These are phyloP conservation scores for Augiades crinisus DNA, from an alignment of 2,888 invertebrate genomes.

Conservation along the genomic window DNA sequence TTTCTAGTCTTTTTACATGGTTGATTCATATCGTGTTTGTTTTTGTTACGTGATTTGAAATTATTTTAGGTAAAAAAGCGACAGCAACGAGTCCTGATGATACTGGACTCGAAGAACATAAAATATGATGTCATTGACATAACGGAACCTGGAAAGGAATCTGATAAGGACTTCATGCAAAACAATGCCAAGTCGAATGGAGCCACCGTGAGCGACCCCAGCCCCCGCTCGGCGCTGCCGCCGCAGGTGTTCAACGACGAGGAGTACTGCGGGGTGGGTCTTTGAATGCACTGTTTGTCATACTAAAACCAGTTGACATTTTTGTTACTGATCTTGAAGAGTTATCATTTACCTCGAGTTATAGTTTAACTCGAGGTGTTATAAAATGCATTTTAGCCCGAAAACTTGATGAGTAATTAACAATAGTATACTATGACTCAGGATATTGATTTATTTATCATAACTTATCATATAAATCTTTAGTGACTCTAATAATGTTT, in stretches of 20 bases:
- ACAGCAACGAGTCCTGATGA: constrained; percentile 96
- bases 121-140: constrained; percentile 96
- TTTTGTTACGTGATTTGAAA: constrained; percentile 61
- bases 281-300: background rate
- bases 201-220: constrained; percentile 86
- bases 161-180: constrained; percentile 95
- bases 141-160: constrained; percentile 94
- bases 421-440: too few relatives aligned
- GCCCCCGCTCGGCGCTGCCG: constrained; percentile 90
- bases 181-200: constrained; percentile 89
- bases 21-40: constrained; percentile 65
- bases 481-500: too few relatives aligned
- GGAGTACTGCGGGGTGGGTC: constrained; percentile 94
- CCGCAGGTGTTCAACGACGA: constrained; percentile 97
- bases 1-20: constrained; percentile 54
- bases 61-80: constrained; percentile 94
- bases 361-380: too few relatives aligned
- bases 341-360: too few relatives aligned
- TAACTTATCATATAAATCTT: too few relatives aligned
- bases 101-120: constrained; percentile 94
- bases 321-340: too few relatives aligned
- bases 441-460: too few relatives aligned
- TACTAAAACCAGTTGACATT: background rate
- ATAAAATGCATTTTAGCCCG: too few relatives aligned
- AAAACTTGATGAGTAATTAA: too few relatives aligned